phyloP scores from a whole-genome alignment of 2,888 invertebrate genomes.

The Leucophora obtusa region DNA sequence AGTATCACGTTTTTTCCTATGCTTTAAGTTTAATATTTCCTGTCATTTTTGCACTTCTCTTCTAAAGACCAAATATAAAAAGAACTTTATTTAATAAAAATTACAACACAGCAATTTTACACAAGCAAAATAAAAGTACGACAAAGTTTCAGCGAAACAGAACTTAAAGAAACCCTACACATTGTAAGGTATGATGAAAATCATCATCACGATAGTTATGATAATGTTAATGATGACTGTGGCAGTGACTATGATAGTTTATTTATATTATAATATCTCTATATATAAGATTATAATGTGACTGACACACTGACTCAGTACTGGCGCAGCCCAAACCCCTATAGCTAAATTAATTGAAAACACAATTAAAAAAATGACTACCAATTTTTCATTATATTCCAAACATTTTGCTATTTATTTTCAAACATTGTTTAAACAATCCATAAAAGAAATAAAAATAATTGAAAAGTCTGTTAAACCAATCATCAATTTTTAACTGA shows the following conservation, averaged over 20 bases:
- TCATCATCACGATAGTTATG: background rate
- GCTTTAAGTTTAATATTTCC: slow-evolving; percentile 45
- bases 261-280: background rate
- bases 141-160: slow-evolving; percentile 1
- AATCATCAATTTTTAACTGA: too few species aligned
- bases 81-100: slow-evolving; percentile 25
- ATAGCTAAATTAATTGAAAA: too few species aligned
- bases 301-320: too few species aligned
- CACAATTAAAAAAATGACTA: too few species aligned
- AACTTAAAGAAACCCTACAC: slow-evolving; percentile 5
- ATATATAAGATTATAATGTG: too few species aligned
- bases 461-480: too few species aligned
- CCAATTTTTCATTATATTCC: too few species aligned
- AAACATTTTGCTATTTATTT: too few species aligned
- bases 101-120: slow-evolving; percentile 26
- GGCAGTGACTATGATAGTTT: background rate
- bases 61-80: background rate
- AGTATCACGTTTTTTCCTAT: slow-evolving; percentile 20
- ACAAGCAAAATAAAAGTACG: background rate
- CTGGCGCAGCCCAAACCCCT: too few species aligned
- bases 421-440: too few species aligned
- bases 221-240: background rate
- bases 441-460: too few species aligned
- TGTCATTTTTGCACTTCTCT: slow-evolving; percentile 26
- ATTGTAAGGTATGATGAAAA: background rate